Evolutionary conservation across 2,888 invertebrate species (phyloP).

Genomic region (Lottia scabra): DNA sequence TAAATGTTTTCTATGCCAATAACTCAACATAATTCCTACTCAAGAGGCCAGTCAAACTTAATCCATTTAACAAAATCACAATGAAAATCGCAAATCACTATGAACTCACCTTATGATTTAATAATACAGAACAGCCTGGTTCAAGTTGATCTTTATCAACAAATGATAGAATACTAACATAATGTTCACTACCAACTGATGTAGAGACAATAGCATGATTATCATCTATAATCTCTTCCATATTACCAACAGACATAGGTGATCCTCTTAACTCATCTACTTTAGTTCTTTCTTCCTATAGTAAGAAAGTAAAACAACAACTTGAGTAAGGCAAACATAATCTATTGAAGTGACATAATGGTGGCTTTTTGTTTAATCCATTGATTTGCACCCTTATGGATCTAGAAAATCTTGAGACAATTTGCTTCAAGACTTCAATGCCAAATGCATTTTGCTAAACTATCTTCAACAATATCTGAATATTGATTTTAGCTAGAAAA

Average conservation of each 20-base stretch:
- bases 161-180: slow-evolving; percentile 98
- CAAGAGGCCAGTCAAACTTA: too few species aligned
- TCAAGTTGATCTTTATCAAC: slow-evolving; percentile 99
- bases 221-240: slow-evolving; percentile 99
- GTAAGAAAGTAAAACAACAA: too few species aligned
- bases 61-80: not conserved
- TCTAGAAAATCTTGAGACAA: too few species aligned
- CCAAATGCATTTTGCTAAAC: too few species aligned
- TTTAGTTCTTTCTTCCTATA: slow-evolving; percentile 91
- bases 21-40: too few species aligned
- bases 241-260: slow-evolving; percentile 99
- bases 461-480: too few species aligned
- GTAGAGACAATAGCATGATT: slow-evolving; percentile 99
- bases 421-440: too few species aligned
- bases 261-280: slow-evolving; percentile 98
- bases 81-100: not conserved
- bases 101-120: slow-evolving; percentile 89
- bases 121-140: slow-evolving; percentile 96
- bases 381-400: not conserved
- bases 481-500: too few species aligned
- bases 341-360: too few species aligned
- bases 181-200: slow-evolving; percentile 98
- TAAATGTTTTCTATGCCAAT: too few species aligned
- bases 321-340: not conserved
- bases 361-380: too few species aligned